phyloP scores from a whole-genome alignment of 2,797 vertebrate genomes.

The Arrhamphus sclerolepis region DNA sequence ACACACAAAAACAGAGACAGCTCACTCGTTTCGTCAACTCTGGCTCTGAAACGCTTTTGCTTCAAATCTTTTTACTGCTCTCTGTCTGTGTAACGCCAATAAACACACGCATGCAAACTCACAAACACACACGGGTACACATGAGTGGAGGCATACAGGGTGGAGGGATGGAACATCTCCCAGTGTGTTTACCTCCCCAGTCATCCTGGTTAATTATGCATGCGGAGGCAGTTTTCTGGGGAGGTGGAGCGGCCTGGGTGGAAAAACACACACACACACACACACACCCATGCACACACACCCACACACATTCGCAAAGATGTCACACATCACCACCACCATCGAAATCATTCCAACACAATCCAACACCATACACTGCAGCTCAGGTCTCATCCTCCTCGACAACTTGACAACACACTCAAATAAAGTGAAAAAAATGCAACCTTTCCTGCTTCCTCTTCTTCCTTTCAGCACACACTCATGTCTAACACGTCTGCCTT shows the following conservation, averaged over 20 bases:
- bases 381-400: constrained; percentile 48
- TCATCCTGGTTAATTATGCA: constrained; percentile 78
- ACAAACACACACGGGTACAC: constrained; percentile 19
- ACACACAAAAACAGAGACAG: constrained; percentile 32
- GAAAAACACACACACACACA: constrained; percentile 34
- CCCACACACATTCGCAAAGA: constrained; percentile 32
- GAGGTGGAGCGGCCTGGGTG: constrained; percentile 64
- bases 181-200: constrained; percentile 74
- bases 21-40: constrained; percentile 55
- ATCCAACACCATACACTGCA: constrained; percentile 34
- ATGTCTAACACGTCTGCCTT: constrained; percentile 58
- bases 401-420: constrained; percentile 44
- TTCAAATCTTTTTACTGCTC: constrained; percentile 59
- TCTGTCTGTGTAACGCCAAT: constrained; percentile 60
- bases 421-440: constrained; percentile 46
- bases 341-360: constrained; percentile 40
- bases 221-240: constrained; percentile 70
- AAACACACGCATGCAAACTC: constrained; percentile 38
- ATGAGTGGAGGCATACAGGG: constrained; percentile 40
- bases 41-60: constrained; percentile 53
- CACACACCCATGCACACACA: constrained; percentile 23
- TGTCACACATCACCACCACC: constrained; percentile 44
- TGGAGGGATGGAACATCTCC: constrained; percentile 58
- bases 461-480: constrained; percentile 10
- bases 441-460: constrained; percentile 10